Base-by-base conservation (phyloP, 2,113 vertebrate species). In the Phalacrocorax pelagicus region DNA sequence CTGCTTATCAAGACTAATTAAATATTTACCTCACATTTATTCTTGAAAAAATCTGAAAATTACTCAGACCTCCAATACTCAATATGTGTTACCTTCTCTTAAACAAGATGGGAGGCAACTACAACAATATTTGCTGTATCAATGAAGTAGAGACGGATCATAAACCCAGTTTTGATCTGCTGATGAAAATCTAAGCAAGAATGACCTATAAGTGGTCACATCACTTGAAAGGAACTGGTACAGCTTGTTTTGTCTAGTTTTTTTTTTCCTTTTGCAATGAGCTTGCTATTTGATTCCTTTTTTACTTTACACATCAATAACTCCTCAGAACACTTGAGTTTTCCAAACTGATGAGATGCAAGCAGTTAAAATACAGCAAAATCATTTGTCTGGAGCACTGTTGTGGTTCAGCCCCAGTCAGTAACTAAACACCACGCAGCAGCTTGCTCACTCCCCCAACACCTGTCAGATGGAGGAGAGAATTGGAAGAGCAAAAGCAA, bases 211-310 rank as follows among this genome's bases (percentile, higher is more conserved):
- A 65, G 15, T 4, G 24, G 26, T 54, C 46, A 73, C 4, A 15
- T 34, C 27, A 82, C 61, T 26, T 38, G 10, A 84, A 77, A 44
- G 51, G 81, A 92, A 38, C 6, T 11, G 18, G 67, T 34, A 51
- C 0, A 87, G 22, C 1, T 1, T 40, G 54, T 9, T 30, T 52
- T 46, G 5, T 15, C 15, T 4, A 1, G 42, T 1, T 11, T 26
- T 11, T 26, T 29, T 29, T 54, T 85, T 66, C 2, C 9, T 81
- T 73, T 46, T 51, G 30, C 22, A 83, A 30, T 38, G 3, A 42
- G 8, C 12, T 51, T 70, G 10, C 3, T 73, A 9, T 44, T 66
- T 55, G 59, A 49, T 66, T 85, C 4, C 19, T 69, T 74, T 75
- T 38, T 73, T 38, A 69, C 13, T 73, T 63, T 55, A 71, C 26